Conservation (phyloP, 1,140 invertebrate genomes). For the Wiebesia pumilae region DNA sequence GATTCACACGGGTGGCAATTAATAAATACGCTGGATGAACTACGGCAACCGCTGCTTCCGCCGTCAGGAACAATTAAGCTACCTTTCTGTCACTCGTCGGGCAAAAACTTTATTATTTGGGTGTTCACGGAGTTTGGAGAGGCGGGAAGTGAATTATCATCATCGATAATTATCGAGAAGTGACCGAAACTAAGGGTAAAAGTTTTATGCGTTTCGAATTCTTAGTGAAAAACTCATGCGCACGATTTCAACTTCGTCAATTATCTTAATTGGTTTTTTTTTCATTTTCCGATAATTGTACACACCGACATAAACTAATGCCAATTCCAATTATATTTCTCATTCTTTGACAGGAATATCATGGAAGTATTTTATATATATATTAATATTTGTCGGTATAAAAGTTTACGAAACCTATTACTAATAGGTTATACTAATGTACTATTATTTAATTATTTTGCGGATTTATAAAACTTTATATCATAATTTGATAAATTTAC, state of each 20-base stretch:
- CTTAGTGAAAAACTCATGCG: not conserved
- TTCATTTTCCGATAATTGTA: not conserved
- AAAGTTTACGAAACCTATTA: too few species aligned
- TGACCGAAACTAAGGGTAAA: not conserved
- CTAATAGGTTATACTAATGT: too few species aligned
- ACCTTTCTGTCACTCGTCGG: not conserved
- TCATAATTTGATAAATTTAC: too few species aligned
- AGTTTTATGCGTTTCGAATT: not conserved
- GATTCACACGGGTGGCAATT: conserved; percentile 19
- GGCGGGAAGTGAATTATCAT: conserved; percentile 21
- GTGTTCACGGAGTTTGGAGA: not conserved
- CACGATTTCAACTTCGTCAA: too few species aligned
- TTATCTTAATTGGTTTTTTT: not conserved
- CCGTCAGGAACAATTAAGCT: conserved; percentile 36
- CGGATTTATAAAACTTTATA: too few species aligned
- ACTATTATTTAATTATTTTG: too few species aligned
- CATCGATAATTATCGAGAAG: conserved; percentile 40
- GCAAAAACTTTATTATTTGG: conserved; percentile 46
- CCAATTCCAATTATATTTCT: not conserved
- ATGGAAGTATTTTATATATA: too few species aligned
- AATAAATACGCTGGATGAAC: conserved; percentile 8
- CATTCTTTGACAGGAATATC: too few species aligned
- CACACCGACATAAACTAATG: not conserved
- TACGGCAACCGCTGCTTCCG: conserved; percentile 1
- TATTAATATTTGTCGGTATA: too few species aligned